Base-by-base conservation (phyloP, 92 coral and sea anemone genomes). In the Zoanthus solanderi region DNA sequence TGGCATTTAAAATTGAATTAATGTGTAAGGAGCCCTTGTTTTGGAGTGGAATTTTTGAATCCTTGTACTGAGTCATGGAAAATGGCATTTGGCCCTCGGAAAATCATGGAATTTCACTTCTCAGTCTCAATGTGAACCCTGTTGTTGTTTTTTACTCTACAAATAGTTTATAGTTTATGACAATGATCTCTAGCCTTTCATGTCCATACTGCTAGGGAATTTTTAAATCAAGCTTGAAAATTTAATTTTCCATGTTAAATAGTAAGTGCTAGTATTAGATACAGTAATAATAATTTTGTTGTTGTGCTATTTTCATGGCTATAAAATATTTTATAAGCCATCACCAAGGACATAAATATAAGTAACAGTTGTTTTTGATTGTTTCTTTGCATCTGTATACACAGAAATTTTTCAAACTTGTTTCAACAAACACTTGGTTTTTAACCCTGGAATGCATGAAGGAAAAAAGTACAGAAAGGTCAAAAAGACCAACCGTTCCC, bases 151-250 rank as follows among this genome's bases (percentile, higher is more conserved):
- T 50, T 50, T 50, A 50, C 56, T 50, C 56, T 50, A 50, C 56
- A 50, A 50, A 50, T 50, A 50, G 56, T 50, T 50, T 50, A 50
- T 50, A 50, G 56, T 50, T 50, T 50, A 50, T 7, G 5, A 50
- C 56, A 50, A 50, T 50, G 56, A 61, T 61, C 28, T 61, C 68
- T 61, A 61, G 23, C 68, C 68, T 61, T 61, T 17, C 68, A 61
- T 16, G 68, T 61, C 30, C 68, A 16, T 61, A 18, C 6, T 61
- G 28, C 23, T 61, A 61, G 29, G 68, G 28, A 61, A 61, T 18
- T 61, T 61, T 61, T 61, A 61, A 61, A 61, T 18, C 68, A 61
- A 61, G 68, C 68, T 61, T 61, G 68, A 29, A 61, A 61, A 61
- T 61, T 61, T 16, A 61, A 16, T 16, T 61, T 61, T 61, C 23